These are phyloP conservation scores for Nilaparvata lugens DNA, from an alignment of 1,140 invertebrate genomes.

Conservation along the genomic window DNA sequence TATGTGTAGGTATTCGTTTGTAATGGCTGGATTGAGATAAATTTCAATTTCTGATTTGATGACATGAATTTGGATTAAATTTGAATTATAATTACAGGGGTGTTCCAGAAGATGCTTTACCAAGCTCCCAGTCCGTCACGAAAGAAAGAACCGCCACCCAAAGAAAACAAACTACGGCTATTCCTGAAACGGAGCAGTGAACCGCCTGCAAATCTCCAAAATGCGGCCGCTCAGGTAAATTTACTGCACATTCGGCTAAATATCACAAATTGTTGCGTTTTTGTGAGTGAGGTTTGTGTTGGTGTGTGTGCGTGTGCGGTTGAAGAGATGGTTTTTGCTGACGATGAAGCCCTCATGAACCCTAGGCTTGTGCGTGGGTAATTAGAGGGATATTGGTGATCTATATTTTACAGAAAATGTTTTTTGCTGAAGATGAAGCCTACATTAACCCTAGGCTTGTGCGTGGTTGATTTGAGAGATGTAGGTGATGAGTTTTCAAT, in stretches of 20 bases:
- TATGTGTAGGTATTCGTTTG: too few species aligned
- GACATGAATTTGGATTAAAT: not conserved
- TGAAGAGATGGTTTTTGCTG: constrained; percentile 41
- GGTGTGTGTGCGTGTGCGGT: constrained; percentile 1
- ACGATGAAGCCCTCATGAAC: too few species aligned
- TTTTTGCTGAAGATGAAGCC: too few species aligned
- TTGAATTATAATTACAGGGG: constrained; percentile 42
- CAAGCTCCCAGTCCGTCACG: constrained; percentile 74
- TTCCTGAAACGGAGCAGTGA: constrained; percentile 88
- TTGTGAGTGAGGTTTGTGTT: constrained; percentile 20
- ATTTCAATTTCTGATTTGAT: too few species aligned
- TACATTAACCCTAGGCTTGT: too few species aligned
- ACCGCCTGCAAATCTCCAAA: constrained; percentile 79
- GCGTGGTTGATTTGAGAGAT: too few species aligned
- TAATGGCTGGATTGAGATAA: too few species aligned
- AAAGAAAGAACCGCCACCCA: constrained; percentile 72
- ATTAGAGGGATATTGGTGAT: too few species aligned
- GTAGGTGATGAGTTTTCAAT: too few species aligned
- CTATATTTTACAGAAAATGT: too few species aligned
- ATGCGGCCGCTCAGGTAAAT: constrained; percentile 69
- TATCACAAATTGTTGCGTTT: not conserved
- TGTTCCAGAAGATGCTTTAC: constrained; percentile 89
- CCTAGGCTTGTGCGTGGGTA: too few species aligned
- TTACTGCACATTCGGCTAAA: not conserved
- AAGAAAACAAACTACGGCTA: constrained; percentile 77